Base-by-base conservation (phyloP, 2,888 invertebrate species). In the Latrodectus hesperus region DNA sequence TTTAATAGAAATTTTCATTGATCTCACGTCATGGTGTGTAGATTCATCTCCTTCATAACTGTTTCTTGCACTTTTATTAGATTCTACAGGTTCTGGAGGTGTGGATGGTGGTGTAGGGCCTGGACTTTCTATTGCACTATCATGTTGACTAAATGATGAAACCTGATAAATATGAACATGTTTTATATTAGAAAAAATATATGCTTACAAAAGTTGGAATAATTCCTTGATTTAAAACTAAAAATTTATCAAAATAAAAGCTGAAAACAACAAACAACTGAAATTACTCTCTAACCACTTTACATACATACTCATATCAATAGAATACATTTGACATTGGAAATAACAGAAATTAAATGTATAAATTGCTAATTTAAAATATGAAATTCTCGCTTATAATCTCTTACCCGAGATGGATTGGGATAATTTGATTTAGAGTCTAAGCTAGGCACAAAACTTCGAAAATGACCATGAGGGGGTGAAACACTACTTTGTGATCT, bases 71-170 rank as follows among this genome's bases (percentile, higher is more conserved):
- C n/a, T 67, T 22, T 73, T 74, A 22, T 64, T 77, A 14, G 51
- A 16, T 65, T 83, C 83, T 51, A 60, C 71, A 11, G 64, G 72
- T 70, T 82, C 82, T 51, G 86, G 77, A 11, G 90, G 90, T 22
- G 84, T 89, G 65, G 74, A 60, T 22, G 89, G 88, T 14, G 89
- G 89, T 70, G 89, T 79, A 22, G 88, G 74, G 55, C 38, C 68
- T 17, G 80, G 79, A 65, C 88, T 88, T 60, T 88, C 88, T 22
- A 75, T 51, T 60, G 88, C 76, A 88, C 80, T 88, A 55, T 88
- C 84, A 80, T 68, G 70, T 65, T 88, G 84, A 38, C 84, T 79
- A 68, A 83, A 16, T 17, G 79, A 71, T 26, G 88, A 49, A 52
- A 68, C 75, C 88, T 88, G 10, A 9, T 55, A 84, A 17, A 74